Conservation (phyloP, 2,113 vertebrate genomes). For the Numida meleagris region DNA sequence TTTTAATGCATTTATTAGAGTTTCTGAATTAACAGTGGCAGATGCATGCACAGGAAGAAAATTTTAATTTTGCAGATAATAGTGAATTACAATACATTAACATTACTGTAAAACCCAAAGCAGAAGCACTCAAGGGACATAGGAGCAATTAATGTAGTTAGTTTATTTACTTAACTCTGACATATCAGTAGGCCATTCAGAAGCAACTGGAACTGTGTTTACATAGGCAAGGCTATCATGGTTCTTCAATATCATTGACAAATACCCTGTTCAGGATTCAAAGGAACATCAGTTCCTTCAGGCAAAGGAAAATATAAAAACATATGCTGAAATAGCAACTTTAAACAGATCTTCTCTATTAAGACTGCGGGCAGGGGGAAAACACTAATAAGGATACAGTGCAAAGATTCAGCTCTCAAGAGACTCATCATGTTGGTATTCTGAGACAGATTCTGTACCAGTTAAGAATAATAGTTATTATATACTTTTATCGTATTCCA, state of each 20-base stretch:
- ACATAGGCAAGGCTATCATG: not conserved
- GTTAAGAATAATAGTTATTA: not conserved
- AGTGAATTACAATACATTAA: conserved; percentile 57
- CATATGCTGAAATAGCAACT: not conserved
- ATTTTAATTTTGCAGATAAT: conserved; percentile 64
- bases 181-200: not conserved
- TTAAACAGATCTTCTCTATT: conserved; percentile 13
- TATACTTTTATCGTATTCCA: not conserved
- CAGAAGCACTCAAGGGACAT: conserved; percentile 45
- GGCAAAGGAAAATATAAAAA: conserved; percentile 15
- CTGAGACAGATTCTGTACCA: not conserved
- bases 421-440: not conserved
- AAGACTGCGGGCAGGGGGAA: not conserved
- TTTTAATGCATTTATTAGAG: conserved; percentile 62
- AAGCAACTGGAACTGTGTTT: conserved; percentile 31
- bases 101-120: conserved; percentile 40
- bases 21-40: conserved; percentile 55
- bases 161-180: conserved; percentile 62
- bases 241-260: not conserved
- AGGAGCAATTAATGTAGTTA: conserved; percentile 47
- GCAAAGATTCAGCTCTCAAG: not conserved
- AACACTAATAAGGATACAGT: not conserved
- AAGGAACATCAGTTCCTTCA: not conserved
- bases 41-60: conserved; percentile 46
- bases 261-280: conserved; percentile 8